Conservation (phyloP, 2,797 vertebrate species). For the Eleutherodactylus coqui region DNA sequence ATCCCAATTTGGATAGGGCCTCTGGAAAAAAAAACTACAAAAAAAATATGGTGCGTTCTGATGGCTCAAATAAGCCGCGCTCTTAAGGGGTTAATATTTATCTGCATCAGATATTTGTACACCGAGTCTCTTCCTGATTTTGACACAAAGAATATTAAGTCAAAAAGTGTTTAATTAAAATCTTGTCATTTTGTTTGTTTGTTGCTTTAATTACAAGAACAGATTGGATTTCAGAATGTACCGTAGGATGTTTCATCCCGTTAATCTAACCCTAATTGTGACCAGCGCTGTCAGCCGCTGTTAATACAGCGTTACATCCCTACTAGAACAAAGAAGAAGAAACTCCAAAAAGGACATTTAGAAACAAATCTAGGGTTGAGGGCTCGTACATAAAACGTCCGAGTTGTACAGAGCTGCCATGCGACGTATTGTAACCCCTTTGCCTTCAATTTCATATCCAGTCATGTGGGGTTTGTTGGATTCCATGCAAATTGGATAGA, state of each 20-base stretch:
- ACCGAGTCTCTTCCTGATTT: constrained; percentile 6
- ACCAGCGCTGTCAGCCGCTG: not conserved
- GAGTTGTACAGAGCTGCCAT: too few species aligned
- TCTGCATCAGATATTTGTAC: constrained; percentile 40
- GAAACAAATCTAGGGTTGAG: not conserved
- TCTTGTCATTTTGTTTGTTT: constrained; percentile 40
- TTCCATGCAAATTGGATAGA: too few species aligned
- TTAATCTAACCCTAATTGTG: constrained; percentile 27
- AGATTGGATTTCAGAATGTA: constrained; percentile 36
- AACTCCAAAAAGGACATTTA: not conserved
- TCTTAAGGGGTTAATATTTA: constrained; percentile 2
- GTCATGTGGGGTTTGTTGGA: too few species aligned
- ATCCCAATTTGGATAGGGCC: too few species aligned
- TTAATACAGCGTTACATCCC: not conserved
- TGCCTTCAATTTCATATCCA: too few species aligned
- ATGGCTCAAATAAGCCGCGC: too few species aligned
- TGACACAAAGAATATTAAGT: constrained; percentile 42
- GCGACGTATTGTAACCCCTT: too few species aligned
- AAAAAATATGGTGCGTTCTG: too few species aligned
- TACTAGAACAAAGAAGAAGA: not conserved
- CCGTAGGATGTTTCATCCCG: constrained; percentile 2
- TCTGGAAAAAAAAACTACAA: too few species aligned
- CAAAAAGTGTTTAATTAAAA: constrained; percentile 50
- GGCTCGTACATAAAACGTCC: too few species aligned
- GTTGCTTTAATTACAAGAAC: constrained; percentile 10